phyloP scores from a whole-genome alignment of 2,797 vertebrate species.

The Anisognathus igniventris region DNA sequence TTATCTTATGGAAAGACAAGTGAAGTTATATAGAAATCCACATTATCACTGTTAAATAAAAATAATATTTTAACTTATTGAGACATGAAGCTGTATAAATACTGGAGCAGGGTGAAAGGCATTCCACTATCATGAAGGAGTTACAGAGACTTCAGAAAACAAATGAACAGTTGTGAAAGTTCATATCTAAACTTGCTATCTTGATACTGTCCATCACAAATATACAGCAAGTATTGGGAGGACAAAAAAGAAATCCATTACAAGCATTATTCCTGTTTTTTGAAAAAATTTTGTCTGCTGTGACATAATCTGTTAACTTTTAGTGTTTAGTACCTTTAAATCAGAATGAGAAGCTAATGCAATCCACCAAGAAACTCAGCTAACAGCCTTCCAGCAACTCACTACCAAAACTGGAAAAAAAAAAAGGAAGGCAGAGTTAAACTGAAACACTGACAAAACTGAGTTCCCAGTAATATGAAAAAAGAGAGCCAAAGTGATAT shows the following conservation, averaged over 20 bases:
- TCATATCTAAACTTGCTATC: neutral
- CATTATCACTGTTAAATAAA: neutral
- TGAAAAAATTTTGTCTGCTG: neutral
- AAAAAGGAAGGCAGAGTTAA: neutral
- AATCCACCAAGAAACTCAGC: neutral
- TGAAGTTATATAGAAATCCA: neutral
- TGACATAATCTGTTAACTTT: neutral
- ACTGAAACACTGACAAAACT: slow-evolving; percentile 2
- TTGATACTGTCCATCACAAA: neutral
- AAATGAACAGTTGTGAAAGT: neutral
- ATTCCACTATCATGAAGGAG: neutral
- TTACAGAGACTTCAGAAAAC: neutral
- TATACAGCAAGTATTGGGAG: neutral
- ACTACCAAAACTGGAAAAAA: neutral
- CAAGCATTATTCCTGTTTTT: neutral
- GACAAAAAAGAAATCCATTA: neutral
- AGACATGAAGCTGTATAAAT: neutral
- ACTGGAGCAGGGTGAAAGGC: rapidly evolving
- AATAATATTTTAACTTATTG: neutral
- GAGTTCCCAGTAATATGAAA: neutral
- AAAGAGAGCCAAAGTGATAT: neutral
- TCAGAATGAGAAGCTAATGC: neutral
- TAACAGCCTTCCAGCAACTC: neutral
- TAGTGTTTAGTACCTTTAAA: neutral
- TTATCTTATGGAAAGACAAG: neutral